These are phyloP conservation scores for Sus cebifrons DNA, from an alignment of 2,797 vertebrate species.

Conservation along the genomic window DNA sequence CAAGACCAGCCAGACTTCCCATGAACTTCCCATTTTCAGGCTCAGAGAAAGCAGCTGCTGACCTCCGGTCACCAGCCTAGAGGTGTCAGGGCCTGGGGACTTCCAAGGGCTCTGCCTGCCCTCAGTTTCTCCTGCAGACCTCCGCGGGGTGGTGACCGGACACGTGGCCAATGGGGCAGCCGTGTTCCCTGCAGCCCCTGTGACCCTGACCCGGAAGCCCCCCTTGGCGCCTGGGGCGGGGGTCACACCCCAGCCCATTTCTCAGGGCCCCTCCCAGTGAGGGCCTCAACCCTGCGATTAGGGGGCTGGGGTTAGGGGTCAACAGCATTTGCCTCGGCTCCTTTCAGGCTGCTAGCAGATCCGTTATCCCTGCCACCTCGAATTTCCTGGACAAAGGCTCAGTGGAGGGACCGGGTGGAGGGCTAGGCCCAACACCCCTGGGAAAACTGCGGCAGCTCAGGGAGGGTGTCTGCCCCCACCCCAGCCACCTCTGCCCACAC, in stretches of 20 bases:
- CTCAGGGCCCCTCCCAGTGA: constrained; percentile 9
- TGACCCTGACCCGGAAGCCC: constrained; percentile 77
- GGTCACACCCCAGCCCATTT: constrained; percentile 19
- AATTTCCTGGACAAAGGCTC: constrained; percentile 81
- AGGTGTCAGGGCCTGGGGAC: background rate
- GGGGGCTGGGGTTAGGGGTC: constrained; percentile 72
- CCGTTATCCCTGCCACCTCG: constrained; percentile 77
- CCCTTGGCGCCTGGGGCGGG: constrained; percentile 44
- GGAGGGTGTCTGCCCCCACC: constrained; percentile 68
- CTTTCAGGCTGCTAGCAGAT: constrained; percentile 66
- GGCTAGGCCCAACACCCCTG: constrained; percentile 87
- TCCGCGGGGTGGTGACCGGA: constrained; percentile 55
- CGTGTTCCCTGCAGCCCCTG: background rate
- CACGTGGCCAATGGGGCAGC: constrained; percentile 36
- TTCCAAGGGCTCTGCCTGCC: background rate
- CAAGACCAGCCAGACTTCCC: no score
- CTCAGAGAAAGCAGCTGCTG: background rate
- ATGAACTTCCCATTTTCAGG: rapidly evolving
- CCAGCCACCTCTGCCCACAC: background rate
- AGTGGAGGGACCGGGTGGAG: background rate
- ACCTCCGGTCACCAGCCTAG: rapidly evolving
- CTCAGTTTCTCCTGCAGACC: constrained; percentile 4
- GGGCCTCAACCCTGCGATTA: constrained; percentile 65
- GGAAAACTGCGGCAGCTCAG: constrained; percentile 66
- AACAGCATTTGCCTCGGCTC: constrained; percentile 72